Evolutionary conservation across 2,888 invertebrate genomes (phyloP).

Genomic region (Lasioglossum morio): DNA sequence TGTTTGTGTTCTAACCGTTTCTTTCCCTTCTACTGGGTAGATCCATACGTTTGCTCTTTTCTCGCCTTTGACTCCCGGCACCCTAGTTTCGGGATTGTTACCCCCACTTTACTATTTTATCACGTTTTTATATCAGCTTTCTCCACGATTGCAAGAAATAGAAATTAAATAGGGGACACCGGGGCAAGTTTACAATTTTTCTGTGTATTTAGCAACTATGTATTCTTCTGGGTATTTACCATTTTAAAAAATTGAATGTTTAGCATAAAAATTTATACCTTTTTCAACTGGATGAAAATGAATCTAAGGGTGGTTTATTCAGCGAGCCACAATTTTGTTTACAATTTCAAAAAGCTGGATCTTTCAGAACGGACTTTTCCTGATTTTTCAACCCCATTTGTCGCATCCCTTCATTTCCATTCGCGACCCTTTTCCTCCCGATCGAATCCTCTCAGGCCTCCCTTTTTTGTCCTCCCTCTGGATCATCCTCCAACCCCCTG

Average conservation of each 20-base stretch:
- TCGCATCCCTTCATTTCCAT: background rate
- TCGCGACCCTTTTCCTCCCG: background rate
- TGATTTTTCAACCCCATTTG: background rate
- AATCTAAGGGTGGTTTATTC: background rate
- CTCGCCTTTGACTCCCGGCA: background rate
- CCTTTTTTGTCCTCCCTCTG: background rate
- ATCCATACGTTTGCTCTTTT: background rate
- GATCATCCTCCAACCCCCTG: background rate
- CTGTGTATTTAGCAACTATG: too few species aligned
- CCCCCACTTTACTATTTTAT: background rate
- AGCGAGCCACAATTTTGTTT: background rate
- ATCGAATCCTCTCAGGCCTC: background rate
- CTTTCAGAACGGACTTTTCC: background rate
- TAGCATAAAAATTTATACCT: too few species aligned
- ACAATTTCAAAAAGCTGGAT: background rate
- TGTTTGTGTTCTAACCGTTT: conserved; percentile 7
- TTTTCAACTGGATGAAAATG: background rate
- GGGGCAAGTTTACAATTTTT: background rate
- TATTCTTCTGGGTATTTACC: too few species aligned
- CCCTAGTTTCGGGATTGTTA: background rate
- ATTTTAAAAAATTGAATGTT: too few species aligned
- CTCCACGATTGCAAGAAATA: background rate
- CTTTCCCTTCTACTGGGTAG: background rate
- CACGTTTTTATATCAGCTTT: too few species aligned
- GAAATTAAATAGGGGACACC: background rate